Evolutionary conservation across 2,888 invertebrate genomes (phyloP).

Genomic region (Zygogramma bicolorata): DNA sequence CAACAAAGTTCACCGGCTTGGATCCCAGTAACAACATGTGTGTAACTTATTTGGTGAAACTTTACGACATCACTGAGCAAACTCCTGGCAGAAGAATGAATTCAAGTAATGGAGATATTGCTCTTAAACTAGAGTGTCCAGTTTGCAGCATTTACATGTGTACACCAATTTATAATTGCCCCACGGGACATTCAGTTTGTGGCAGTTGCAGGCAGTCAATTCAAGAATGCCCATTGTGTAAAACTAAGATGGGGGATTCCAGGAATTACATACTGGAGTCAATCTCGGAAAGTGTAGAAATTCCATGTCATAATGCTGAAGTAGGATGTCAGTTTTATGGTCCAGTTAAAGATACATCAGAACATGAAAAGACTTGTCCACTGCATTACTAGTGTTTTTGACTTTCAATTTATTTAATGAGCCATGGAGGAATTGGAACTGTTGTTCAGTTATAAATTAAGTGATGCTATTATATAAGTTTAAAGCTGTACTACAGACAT

Average conservation of each 20-base stretch:
- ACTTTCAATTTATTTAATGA: background rate
- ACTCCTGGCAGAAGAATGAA: background rate
- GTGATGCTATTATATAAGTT: no score
- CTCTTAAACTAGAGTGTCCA: background rate
- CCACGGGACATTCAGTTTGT: background rate
- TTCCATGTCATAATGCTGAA: background rate
- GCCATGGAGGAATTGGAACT: no score
- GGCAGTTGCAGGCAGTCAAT: background rate
- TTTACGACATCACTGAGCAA: background rate
- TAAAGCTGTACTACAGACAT: no score
- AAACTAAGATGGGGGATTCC: background rate
- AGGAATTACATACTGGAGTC: background rate
- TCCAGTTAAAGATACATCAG: background rate
- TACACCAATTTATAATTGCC: background rate
- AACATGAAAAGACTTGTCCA: background rate
- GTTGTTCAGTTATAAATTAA: no score
- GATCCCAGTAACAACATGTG: conserved; percentile 7
- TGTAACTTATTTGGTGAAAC: background rate
- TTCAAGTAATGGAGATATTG: background rate
- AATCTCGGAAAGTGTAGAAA: background rate
- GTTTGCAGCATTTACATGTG: conserved; percentile 3
- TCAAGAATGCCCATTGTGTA: background rate
- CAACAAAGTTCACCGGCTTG: background rate
- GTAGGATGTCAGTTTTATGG: background rate
- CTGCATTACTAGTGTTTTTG: background rate